Percentiles rank a stretch among this genome's conserved stretches.
These are phyloP conservation scores for Galaxias olidus DNA, from an alignment of 2,797 vertebrate genomes.

Conservation along the genomic window DNA sequence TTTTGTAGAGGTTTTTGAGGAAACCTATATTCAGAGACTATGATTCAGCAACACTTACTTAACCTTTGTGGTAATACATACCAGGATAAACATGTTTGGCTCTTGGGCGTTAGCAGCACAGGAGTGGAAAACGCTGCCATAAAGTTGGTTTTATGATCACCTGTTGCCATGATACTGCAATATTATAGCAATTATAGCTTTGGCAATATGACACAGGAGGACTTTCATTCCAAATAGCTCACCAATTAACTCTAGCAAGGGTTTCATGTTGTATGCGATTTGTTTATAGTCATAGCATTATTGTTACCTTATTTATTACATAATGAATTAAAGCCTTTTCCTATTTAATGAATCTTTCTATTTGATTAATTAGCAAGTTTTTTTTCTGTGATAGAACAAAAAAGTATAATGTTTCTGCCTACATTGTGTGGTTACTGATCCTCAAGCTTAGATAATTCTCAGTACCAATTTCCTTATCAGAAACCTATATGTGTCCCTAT, in stretches of 20 bases:
- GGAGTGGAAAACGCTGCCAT: conserved; percentile 14
- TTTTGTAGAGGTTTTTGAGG: too few relatives aligned
- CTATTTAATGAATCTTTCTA: too few relatives aligned
- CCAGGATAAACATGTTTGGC: conserved; percentile 6
- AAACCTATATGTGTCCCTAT: too few relatives aligned
- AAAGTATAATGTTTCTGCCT: too few relatives aligned
- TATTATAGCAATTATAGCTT: conserved; percentile 62
- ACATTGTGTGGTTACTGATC: too few relatives aligned
- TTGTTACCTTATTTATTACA: too few relatives aligned
- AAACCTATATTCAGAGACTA: too few relatives aligned
- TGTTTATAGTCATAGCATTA: neutral
- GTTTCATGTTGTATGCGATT: neutral
- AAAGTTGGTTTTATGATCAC: conserved; percentile 43
- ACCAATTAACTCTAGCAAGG: conserved; percentile 54
- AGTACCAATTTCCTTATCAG: too few relatives aligned
- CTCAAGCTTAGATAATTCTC: too few relatives aligned
- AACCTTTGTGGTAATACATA: conserved; percentile 7
- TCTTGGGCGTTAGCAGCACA: conserved; percentile 12
- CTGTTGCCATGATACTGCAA: conserved; percentile 34
- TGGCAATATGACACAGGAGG: conserved; percentile 39
- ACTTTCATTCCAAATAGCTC: conserved; percentile 72
- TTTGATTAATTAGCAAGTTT: too few relatives aligned
- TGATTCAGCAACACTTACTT: neutral
- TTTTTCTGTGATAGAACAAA: too few relatives aligned
- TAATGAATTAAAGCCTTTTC: too few relatives aligned